These are phyloP conservation scores for Drosophila pseudoananassae DNA, from an alignment of 1,140 invertebrate species.

Conservation along the genomic window DNA sequence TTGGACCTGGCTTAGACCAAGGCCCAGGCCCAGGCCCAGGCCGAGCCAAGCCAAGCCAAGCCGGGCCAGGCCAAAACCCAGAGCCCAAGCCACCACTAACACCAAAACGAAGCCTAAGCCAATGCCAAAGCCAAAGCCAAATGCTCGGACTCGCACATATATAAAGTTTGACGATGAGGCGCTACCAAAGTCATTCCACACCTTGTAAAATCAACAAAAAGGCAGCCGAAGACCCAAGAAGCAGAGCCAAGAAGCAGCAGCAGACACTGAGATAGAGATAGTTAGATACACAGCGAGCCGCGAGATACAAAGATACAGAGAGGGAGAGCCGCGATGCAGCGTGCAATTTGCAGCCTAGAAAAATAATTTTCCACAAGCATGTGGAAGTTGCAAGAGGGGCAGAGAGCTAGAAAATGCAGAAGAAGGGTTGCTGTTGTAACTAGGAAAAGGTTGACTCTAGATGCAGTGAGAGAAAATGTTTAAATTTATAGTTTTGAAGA, in stretches of 20 bases:
- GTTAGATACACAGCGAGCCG: conserved; percentile 24
- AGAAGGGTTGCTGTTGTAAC: conserved; percentile 21
- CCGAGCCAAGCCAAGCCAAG: conserved; percentile 4
- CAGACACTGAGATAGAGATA: conserved; percentile 30
- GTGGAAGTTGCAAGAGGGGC: conserved; percentile 39
- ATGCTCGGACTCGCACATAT: conserved; percentile 3
- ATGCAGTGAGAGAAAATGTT: not conserved
- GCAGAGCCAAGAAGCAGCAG: conserved; percentile 1
- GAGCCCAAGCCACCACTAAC: not conserved
- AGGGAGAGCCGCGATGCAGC: conserved; percentile 43
- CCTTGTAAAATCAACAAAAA: conserved; percentile 82
- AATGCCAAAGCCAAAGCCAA: conserved; percentile 44
- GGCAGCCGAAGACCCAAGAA: conserved; percentile 53
- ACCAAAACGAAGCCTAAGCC: conserved; percentile 41
- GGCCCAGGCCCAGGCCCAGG: conserved; percentile 13
- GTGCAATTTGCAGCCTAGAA: conserved; percentile 79
- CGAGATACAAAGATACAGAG: conserved; percentile 32
- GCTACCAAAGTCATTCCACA: conserved; percentile 81
- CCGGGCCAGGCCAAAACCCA: conserved; percentile 32
- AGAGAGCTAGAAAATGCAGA: not conserved
- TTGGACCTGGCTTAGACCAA: conserved; percentile 41
- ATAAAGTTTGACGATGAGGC: conserved; percentile 72
- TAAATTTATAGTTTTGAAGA: not conserved
- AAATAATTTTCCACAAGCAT: conserved; percentile 82
- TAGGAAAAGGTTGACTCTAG: conserved; percentile 30